Base-by-base conservation (phyloP, 2,797 vertebrate genomes). In the Myotis daubentonii region DNA sequence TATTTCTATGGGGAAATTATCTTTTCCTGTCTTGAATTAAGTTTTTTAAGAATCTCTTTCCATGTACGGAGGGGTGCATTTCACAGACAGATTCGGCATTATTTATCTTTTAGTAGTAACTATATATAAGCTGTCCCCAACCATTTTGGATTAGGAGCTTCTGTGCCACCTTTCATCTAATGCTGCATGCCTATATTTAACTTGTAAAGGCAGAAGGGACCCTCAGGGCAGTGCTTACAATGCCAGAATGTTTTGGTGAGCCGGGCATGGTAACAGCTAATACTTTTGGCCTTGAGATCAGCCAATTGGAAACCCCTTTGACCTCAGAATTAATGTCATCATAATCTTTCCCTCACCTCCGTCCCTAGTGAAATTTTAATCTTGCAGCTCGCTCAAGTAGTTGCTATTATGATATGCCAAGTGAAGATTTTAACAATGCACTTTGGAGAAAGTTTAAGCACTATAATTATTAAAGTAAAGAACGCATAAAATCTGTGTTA, bases 171-270 rank as follows among this genome's bases (percentile, higher is more conserved):
- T 88, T 88, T 93, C 6, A 13, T 76, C 8, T 91, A 66, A 36
- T 79, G 33, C n/a, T 91, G 93, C n/a, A 20, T 96, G 30, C n/a
- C 38, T 79, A 8, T 82, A 33, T 85, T 93, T 92, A 95, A 86
- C 41, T 94, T 89, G 60, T 38, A 38, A 81, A 55, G n/a, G 38
- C 16, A 33, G 41, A 25, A 85, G 36, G 19, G 62, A 30, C 10
- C 53, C 57, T 80, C 7, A 25, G 49, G 30, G 15, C 23, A 80
- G 38, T 91, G 51, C n/a, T 90, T 93, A 55, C 44, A 68, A 51
- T 94, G 47, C 6, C 8, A 57, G 22, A 66, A 53, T 57, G 57
- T 88, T 94, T 92, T 55, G 28, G 44, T 94, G 15, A 89, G 15
- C 44, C 53, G 41, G 23, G 19, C 74, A 89, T 80, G 44, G 4